phyloP scores from a whole-genome alignment of 2,888 invertebrate species.

The Yponomeuta sedellus region DNA sequence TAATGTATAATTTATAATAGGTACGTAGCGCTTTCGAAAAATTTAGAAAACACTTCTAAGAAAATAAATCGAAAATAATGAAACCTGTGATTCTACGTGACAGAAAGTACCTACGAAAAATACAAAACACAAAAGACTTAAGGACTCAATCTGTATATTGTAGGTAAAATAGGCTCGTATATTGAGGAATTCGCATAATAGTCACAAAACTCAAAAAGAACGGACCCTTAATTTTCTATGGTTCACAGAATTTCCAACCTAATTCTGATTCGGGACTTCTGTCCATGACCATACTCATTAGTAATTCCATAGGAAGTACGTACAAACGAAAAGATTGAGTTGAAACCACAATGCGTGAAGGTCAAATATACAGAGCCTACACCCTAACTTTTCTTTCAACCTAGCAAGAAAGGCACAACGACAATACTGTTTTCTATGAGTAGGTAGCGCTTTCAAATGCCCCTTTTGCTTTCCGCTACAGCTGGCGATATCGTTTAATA shows the following conservation, averaged over 20 bases:
- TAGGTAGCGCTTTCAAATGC: neutral
- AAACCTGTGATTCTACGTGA: too few relatives aligned
- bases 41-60: too few relatives aligned
- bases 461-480: slow-evolving; percentile 1
- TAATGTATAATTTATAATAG: too few relatives aligned
- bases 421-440: neutral
- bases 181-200: too few relatives aligned
- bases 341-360: neutral
- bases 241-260: neutral
- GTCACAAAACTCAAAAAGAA: too few relatives aligned
- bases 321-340: neutral
- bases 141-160: too few relatives aligned
- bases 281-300: neutral
- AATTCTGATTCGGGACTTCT: neutral
- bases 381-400: neutral
- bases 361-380: neutral
- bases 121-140: too few relatives aligned
- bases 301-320: neutral
- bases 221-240: too few relatives aligned
- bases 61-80: too few relatives aligned
- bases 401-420: neutral
- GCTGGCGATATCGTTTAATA: neutral
- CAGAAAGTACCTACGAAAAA: too few relatives aligned
- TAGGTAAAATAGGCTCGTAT: too few relatives aligned
- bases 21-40: too few relatives aligned